Base-by-base conservation (phyloP, 2,888 invertebrate genomes). In the Caenorhabditis afra region DNA sequence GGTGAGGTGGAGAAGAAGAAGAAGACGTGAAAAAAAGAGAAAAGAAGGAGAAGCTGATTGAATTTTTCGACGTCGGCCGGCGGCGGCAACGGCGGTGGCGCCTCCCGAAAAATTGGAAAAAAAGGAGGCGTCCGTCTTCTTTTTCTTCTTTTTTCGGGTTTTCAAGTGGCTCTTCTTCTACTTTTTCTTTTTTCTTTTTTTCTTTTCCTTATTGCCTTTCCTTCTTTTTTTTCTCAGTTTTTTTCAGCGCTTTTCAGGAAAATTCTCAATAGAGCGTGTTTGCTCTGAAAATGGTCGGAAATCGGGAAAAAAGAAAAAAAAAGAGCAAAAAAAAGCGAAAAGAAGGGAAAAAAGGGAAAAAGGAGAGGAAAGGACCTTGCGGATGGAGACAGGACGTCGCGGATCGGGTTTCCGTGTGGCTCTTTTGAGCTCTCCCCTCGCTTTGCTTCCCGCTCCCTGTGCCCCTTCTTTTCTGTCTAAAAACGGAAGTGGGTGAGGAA, bases 31-130 rank as follows among this genome's bases (percentile, higher is more conserved):
- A 29, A 29, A 29, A 29, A 29, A 7, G 29, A 23, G 35, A 47
- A 53, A 39, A 66, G 23, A 53, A 39, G 57, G 23, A 44, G 45
- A 58, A 22, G 58, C 39, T 68, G 67, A 68, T 68, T 68, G 67
- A 68, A 68, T 59, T 68, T 68, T 52, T 58, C 41, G 39, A 50
- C 49, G 49, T 11, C 49, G 49, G 4, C 47, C n/a, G n/a, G n/a
- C n/a, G n/a, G n/a, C n/a, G n/a, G n/a, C n/a, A n/a, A n/a, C n/a
- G n/a, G 29, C 29, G 29, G 7, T 29, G 29, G 29, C 29, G 29
- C 29, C 29, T 7, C 29, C 4, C 3, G 29, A 29, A 29, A 29
- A 29, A 29, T 29, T 29, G 29, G 49, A 47, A 47, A 18, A 47
- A 49, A 22, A 22, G 29, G 7, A 29, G 29, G 29, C 29, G 7